Base-by-base conservation (phyloP, 1,140 invertebrate species). In the Triops cancriformis region DNA sequence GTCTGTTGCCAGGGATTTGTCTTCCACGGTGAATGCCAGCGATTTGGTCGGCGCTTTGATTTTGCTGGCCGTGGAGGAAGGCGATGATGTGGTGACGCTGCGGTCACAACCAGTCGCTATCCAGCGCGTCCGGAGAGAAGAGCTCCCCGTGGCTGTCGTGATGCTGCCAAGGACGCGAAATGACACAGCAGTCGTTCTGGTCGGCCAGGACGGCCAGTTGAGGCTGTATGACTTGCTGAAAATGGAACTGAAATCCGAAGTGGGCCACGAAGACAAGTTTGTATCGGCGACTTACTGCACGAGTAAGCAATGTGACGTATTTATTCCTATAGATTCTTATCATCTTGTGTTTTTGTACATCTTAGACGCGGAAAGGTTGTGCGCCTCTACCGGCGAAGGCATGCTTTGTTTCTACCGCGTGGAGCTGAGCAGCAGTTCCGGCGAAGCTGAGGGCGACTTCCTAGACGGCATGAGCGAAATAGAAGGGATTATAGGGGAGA, bases 311-410 rank as follows among this genome's bases (percentile, higher is more conserved):
- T 74, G 42, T 28, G 1, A 79, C 23, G 14, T 79, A 23, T 11
- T 64, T 23, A 23, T 23, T 64, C 5, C 18, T 64, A 6, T 18
- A 75, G 28, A 12, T 75, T 78, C 6, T 28, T 79, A 78, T 74
- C 73, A 43, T 73, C 64, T 31, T 42, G 26, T 27, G 31, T 80
- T 83, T 78, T 82, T 18, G 82, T 83, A 26, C 86, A 83, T 79
- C 82, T n/a, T 79, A 90, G 90, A 90, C 84, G 88, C 95, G 73
- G 94, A 96, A 82, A 87, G 93, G 76, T 85, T 97, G 26, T 96
- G 94, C 84, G 91, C 90, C 7, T 92, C 91, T 77, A 94, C 93
- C 1, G 89, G 87, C 76, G 87, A 89, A 77, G 94, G 94, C 1
- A 89, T 90, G 74, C 86, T 96, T 73, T 90, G 94, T 81, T 94